Percentiles rank a stretch among this genome's conserved stretches.
Conservation (phyloP, 2,888 invertebrate species). For the Drosophila rellima region DNA sequence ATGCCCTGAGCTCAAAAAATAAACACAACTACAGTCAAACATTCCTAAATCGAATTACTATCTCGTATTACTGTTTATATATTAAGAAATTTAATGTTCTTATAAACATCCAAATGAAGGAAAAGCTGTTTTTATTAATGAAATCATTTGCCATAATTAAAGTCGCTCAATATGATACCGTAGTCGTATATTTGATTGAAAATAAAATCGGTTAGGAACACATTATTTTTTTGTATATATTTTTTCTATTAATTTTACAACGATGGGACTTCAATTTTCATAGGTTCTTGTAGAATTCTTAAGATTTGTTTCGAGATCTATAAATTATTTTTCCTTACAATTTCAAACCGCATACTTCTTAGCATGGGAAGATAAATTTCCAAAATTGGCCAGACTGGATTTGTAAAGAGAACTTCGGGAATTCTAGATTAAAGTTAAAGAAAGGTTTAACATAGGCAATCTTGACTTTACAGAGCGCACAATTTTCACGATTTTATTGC, state of each 20-base stretch:
- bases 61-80: not conserved
- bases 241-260: not conserved
- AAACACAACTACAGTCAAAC: slow-evolving; percentile 29
- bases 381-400: not conserved
- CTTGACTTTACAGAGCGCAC: slow-evolving; percentile 17
- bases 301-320: not conserved
- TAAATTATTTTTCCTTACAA: not conserved
- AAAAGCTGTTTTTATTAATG: not conserved
- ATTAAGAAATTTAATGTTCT: not conserved
- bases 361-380: not conserved
- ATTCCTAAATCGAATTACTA: slow-evolving; percentile 1
- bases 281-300: not conserved
- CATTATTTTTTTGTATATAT: too few relatives aligned
- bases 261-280: not conserved
- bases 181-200: not conserved
- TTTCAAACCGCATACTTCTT: not conserved
- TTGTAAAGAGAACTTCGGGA: not conserved
- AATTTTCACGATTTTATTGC: slow-evolving; percentile 67
- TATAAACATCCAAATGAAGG: not conserved
- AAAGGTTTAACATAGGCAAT: not conserved
- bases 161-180: not conserved
- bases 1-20: slow-evolving; percentile 40
- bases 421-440: not conserved
- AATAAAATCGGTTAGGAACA: too few relatives aligned
- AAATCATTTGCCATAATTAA: not conserved